Conservation (phyloP, 2,797 vertebrate genomes). For the Rhinichthys osculus region DNA sequence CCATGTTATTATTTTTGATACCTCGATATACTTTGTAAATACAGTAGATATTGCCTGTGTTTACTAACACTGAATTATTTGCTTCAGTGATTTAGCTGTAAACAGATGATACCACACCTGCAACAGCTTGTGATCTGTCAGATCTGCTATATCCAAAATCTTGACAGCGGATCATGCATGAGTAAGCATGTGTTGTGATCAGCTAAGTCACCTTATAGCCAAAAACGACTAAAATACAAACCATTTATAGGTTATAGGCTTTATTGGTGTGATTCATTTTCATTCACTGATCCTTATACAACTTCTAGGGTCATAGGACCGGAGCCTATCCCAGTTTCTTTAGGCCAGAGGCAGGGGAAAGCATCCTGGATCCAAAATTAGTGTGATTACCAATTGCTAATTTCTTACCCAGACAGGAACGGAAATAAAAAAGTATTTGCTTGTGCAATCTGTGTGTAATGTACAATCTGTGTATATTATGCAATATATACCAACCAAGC, state of each 20-base stretch:
- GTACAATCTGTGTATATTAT: conserved; percentile 4
- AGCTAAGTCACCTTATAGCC: not conserved
- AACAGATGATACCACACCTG: conserved; percentile 24
- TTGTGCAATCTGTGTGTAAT: not conserved
- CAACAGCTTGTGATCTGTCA: conserved; percentile 27
- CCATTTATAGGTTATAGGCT: not conserved
- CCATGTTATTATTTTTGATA: not conserved
- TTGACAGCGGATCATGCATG: not conserved
- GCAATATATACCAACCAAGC: conserved; percentile 2
- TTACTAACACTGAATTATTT: conserved; percentile 3
- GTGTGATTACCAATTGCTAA: not conserved
- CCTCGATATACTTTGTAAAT: not conserved
- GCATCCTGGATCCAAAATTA: not conserved
- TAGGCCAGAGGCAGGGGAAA: too few species aligned
- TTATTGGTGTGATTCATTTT: not conserved
- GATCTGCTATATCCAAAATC: conserved; percentile 16
- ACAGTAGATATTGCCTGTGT: not conserved
- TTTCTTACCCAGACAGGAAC: not conserved
- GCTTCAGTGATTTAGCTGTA: conserved; percentile 2
- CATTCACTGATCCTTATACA: too few species aligned
- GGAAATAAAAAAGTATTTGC: not conserved
- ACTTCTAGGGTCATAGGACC: too few species aligned
- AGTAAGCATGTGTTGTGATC: not conserved
- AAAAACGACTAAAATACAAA: not conserved
- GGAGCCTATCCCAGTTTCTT: too few species aligned